A percentile compares a stretch with the other conserved stretches of the same genome.
These are phyloP conservation scores for Aspidoscelis tigris DNA, from an alignment of 2,113 vertebrate genomes.

Conservation along the genomic window DNA sequence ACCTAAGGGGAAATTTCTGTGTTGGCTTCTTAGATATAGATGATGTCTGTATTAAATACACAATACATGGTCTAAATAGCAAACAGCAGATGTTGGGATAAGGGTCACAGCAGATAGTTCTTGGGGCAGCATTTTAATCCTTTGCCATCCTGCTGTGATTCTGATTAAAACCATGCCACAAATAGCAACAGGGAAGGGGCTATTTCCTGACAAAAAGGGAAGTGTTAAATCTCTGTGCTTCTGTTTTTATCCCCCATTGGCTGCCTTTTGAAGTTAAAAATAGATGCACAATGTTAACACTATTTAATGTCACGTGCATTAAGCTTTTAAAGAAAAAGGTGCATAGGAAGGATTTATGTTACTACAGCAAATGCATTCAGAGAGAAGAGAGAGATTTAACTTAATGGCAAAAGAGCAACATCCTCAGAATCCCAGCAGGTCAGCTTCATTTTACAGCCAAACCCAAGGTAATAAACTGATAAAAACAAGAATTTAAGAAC, in stretches of 20 bases:
- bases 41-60: too few species aligned
- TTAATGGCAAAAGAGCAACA: too few species aligned
- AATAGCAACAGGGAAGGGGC: not conserved
- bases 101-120: too few species aligned
- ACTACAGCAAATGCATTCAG: not conserved
- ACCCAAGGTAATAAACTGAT: not conserved
- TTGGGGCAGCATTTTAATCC: too few species aligned
- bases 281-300: not conserved
- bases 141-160: too few species aligned
- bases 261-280: not conserved
- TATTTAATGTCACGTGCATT: not conserved
- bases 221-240: not conserved
- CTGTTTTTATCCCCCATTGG: not conserved
- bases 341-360: not conserved
- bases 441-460: not conserved
- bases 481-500: too few species aligned
- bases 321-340: not conserved
- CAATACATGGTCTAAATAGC: too few species aligned
- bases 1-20: too few species aligned
- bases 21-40: too few species aligned
- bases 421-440: not conserved
- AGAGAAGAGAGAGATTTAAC: not conserved
- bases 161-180: too few species aligned
- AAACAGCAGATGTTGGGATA: too few species aligned
- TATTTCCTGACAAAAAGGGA: not conserved